Conservation (phyloP, 2,113 vertebrate genomes). For the Calyptommatus sinebrachiatus region DNA sequence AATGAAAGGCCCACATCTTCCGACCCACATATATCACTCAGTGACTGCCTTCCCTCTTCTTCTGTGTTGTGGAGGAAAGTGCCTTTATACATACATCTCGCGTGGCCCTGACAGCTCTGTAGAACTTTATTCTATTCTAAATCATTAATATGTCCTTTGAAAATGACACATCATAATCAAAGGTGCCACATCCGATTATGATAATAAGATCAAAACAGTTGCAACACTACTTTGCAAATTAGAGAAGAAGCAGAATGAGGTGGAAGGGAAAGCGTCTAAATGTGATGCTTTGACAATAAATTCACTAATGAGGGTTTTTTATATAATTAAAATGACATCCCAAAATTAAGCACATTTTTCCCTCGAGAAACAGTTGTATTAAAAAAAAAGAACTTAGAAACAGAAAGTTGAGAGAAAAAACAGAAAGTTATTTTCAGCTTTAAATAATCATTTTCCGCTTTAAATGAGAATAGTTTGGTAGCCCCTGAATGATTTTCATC, state of each 20-base stretch:
- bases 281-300: conserved; percentile 14
- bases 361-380: background rate
- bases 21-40: conserved; percentile 20
- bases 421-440: conserved; percentile 13
- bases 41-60: conserved; percentile 4
- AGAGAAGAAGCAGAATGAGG: background rate
- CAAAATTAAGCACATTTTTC: conserved; percentile 2
- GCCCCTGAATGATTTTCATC: conserved; percentile 6
- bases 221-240: conserved; percentile 32
- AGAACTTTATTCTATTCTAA: conserved; percentile 23
- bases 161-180: background rate
- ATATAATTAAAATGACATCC: conserved; percentile 18
- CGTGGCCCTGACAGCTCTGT: conserved; percentile 31
- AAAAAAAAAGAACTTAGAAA: background rate
- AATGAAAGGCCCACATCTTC: conserved; percentile 25
- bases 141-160: conserved; percentile 28
- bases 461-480: conserved; percentile 14
- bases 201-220: conserved; percentile 32
- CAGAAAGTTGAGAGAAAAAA: conserved; percentile 30
- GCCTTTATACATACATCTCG: conserved; percentile 13
- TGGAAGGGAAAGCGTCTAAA: background rate
- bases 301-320: background rate
- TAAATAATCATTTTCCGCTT: conserved; percentile 25
- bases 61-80: conserved; percentile 32
- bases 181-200: background rate